Evolutionary conservation across 2,113 vertebrate species (phyloP).

Genomic region (Rhabdomys dilectus): DNA sequence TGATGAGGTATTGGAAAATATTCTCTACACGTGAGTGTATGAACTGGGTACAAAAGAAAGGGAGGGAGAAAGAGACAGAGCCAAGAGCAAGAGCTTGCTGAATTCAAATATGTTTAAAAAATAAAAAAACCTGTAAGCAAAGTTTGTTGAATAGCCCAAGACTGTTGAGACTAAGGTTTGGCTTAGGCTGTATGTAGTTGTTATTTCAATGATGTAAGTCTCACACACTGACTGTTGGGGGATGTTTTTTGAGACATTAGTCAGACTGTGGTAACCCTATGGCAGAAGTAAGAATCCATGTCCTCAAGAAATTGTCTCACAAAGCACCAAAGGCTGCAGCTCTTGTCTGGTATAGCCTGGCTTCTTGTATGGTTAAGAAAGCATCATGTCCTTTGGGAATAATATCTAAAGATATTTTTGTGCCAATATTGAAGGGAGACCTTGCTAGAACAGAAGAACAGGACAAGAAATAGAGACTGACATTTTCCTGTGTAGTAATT

Average conservation of each 20-base stretch:
- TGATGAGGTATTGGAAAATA: constrained; percentile 72
- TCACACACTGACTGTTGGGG: constrained; percentile 73
- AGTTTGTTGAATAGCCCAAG: constrained; percentile 69
- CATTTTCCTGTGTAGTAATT: background rate
- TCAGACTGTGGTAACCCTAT: constrained; percentile 51
- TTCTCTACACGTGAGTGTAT: background rate
- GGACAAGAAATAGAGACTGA: background rate
- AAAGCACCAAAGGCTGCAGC: background rate
- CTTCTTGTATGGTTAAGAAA: background rate
- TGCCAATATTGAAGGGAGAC: background rate
- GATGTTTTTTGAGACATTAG: constrained; percentile 66
- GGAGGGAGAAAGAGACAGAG: no score
- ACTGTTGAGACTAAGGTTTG: constrained; percentile 62
- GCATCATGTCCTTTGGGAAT: background rate
- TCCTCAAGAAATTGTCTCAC: constrained; percentile 47
- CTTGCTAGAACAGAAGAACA: background rate
- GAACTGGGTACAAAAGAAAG: background rate
- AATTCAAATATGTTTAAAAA: constrained; percentile 39
- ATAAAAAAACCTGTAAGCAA: background rate
- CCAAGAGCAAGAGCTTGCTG: background rate
- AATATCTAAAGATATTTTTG: background rate
- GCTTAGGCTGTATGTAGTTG: constrained; percentile 55
- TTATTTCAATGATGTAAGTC: constrained; percentile 66
- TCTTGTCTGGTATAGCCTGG: no score
- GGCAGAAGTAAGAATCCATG: background rate